Percentiles rank a stretch among this genome's conserved stretches.
phyloP scores from a whole-genome alignment of 1,140 invertebrate species.

The Drosophila baimaii region DNA sequence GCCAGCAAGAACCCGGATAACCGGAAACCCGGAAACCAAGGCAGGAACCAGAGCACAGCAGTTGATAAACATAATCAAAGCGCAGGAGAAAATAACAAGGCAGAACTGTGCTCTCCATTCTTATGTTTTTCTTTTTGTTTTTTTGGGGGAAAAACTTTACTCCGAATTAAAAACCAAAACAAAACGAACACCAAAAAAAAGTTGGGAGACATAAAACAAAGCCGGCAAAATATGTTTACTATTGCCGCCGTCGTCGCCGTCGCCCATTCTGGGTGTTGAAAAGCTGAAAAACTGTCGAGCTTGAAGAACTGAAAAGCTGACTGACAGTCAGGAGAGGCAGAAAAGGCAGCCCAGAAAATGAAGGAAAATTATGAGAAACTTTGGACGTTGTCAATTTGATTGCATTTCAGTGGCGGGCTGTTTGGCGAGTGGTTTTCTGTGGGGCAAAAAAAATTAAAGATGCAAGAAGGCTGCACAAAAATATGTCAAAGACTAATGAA shows the following conservation, averaged over 20 bases:
- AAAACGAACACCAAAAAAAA: constrained; percentile 39
- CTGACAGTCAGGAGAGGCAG: not conserved
- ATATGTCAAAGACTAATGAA: constrained; percentile 16
- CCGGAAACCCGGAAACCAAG: constrained; percentile 5
- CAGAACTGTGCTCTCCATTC: constrained; percentile 38
- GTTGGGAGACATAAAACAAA: constrained; percentile 73
- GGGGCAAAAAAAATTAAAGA: constrained; percentile 19
- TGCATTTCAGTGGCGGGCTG: constrained; percentile 58
- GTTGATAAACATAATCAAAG: constrained; percentile 76
- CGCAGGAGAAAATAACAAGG: constrained; percentile 58
- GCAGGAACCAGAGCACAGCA: not conserved
- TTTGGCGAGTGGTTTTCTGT: constrained; percentile 28
- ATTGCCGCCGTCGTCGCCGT: constrained; percentile 8
- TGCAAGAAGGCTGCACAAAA: constrained; percentile 8
- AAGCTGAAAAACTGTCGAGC: constrained; percentile 12
- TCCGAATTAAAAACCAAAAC: constrained; percentile 68
- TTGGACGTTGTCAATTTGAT: constrained; percentile 70
- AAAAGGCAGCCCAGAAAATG: constrained; percentile 7
- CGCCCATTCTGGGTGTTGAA: constrained; percentile 2
- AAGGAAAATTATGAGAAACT: constrained; percentile 37
- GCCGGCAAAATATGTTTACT: constrained; percentile 68
- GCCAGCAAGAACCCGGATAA: not conserved
- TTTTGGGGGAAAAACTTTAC: constrained; percentile 53
- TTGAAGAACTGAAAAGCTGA: not conserved
- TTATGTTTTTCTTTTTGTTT: not conserved